A percentile compares a stretch with the other conserved stretches of the same genome.
These are phyloP conservation scores for Zenarchopterus dispar DNA, from an alignment of 2,797 vertebrate species.

Conservation along the genomic window DNA sequence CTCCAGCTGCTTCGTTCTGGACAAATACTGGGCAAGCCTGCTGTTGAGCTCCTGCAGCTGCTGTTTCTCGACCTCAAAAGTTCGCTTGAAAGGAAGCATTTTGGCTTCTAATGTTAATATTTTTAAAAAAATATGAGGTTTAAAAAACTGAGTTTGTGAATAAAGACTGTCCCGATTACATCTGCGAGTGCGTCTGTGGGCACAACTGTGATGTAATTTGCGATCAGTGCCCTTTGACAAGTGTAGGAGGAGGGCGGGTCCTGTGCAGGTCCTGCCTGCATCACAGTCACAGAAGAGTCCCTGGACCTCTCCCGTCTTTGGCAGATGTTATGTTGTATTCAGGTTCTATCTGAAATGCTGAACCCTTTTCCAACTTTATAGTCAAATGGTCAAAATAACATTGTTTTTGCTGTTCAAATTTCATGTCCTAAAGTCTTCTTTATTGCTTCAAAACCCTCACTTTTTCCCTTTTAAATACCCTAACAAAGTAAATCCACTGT, in stretches of 20 bases:
- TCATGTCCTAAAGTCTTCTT: too few relatives aligned
- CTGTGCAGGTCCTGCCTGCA: constrained; percentile 42
- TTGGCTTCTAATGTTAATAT: constrained; percentile 27
- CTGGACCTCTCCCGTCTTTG: constrained; percentile 39
- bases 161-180: constrained; percentile 3
- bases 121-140: constrained; percentile 4
- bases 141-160: background rate
- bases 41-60: constrained; percentile 92
- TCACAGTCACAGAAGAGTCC: constrained; percentile 52
- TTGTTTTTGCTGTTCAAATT: too few relatives aligned
- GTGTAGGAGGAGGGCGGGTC: constrained; percentile 72
- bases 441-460: too few relatives aligned
- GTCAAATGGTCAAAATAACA: background rate
- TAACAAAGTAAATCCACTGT: too few relatives aligned
- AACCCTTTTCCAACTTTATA: background rate
- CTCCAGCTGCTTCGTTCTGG: constrained; percentile 89
- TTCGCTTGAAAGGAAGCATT: constrained; percentile 86
- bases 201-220: constrained; percentile 59
- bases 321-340: constrained; percentile 63
- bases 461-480: too few relatives aligned
- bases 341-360: constrained; percentile 31
- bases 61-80: constrained; percentile 86
- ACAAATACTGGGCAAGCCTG: constrained; percentile 88
- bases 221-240: constrained; percentile 70
- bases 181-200: constrained; percentile 35